A percentile compares a stretch with the other conserved stretches of the same genome.
Evolutionary conservation across 2,113 vertebrate species (phyloP).

Genomic region (Polyodon spathula): DNA sequence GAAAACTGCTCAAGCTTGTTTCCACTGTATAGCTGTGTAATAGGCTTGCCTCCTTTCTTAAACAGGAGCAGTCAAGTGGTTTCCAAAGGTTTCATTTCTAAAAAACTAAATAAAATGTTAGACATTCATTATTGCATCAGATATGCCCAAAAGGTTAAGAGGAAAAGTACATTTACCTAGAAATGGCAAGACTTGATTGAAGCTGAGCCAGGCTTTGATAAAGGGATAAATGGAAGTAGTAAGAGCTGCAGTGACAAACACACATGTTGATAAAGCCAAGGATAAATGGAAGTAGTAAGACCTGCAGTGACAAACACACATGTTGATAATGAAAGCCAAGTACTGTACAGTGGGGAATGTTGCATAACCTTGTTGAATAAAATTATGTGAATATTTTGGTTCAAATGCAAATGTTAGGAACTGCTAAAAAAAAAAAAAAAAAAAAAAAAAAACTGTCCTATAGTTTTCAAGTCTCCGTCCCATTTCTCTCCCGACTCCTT

Average conservation of each 20-base stretch:
- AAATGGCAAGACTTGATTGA: conserved; percentile 56
- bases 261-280: conserved; percentile 12
- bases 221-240: conserved; percentile 62
- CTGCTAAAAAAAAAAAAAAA: background rate
- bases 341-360: background rate
- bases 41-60: too few relatives aligned
- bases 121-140: background rate
- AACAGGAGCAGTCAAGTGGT: background rate
- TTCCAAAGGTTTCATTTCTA: background rate
- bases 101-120: background rate
- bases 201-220: conserved; percentile 59
- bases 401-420: background rate
- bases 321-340: background rate
- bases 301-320: background rate
- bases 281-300: conserved; percentile 1
- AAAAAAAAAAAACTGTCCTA: background rate
- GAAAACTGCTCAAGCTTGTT: too few relatives aligned
- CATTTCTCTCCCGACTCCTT: too few relatives aligned
- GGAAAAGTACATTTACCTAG: conserved; percentile 36
- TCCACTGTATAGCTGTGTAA: too few relatives aligned
- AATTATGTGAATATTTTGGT: background rate
- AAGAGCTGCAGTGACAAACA: conserved; percentile 37
- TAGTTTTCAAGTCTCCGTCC: background rate
- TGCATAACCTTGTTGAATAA: background rate
- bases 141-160: background rate